A percentile compares a stretch with the other conserved stretches of the same genome.
Evolutionary conservation across 2,797 vertebrate genomes (phyloP).

Genomic region (Diglossa cyanea): DNA sequence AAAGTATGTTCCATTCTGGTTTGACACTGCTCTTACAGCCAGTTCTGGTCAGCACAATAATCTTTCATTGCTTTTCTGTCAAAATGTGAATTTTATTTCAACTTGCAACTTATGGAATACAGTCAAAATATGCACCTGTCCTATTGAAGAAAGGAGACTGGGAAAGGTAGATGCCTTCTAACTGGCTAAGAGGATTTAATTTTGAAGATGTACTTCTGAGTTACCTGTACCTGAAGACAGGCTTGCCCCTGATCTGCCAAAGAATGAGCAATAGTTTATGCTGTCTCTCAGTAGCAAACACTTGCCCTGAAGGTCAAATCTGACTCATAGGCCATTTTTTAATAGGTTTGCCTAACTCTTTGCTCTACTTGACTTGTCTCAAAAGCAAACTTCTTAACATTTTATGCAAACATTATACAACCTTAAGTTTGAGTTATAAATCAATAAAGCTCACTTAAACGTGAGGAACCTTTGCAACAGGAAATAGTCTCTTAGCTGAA

Average conservation of each 20-base stretch:
- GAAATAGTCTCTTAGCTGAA: neutral
- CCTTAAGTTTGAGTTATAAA: neutral
- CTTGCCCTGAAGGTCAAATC: constrained; percentile 10
- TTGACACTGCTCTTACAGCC: neutral
- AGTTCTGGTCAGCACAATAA: neutral
- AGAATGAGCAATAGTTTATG: neutral
- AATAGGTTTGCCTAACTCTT: neutral
- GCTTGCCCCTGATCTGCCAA: neutral
- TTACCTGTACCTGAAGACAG: neutral
- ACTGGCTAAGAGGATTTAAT: neutral
- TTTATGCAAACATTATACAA: constrained; percentile 38
- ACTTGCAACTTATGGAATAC: neutral
- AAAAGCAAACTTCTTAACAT: constrained; percentile 23
- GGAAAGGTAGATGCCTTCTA: neutral
- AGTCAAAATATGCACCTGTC: neutral
- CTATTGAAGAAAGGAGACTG: neutral
- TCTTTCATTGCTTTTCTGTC: neutral
- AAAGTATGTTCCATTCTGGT: neutral
- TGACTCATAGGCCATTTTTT: neutral
- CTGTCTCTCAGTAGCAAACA: neutral
- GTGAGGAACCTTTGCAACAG: neutral
- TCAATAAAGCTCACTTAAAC: neutral
- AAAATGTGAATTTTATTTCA: neutral
- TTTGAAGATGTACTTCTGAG: neutral
- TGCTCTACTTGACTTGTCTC: neutral